Percentiles rank a stretch among this genome's conserved stretches.
Conservation (phyloP, 37 sponge, comb jelly and placozoan species). For the Haliclona indistincta region DNA sequence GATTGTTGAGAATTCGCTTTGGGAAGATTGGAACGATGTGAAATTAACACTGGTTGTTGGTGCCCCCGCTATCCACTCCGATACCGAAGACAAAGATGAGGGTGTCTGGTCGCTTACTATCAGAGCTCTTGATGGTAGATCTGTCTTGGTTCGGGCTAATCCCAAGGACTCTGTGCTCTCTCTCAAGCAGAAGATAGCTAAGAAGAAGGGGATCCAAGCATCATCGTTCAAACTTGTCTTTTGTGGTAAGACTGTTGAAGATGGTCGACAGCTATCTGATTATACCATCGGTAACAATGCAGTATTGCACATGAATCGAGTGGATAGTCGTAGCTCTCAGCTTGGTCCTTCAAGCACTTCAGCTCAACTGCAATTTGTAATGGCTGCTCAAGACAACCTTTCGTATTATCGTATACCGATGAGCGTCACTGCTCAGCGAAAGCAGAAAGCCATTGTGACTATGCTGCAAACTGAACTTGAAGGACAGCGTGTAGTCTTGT, state of each 20-base stretch:
- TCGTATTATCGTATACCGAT: conserved; percentile 84
- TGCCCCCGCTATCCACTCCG: conserved; percentile 62
- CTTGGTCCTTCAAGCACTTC: background rate
- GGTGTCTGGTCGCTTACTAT: conserved; percentile 54
- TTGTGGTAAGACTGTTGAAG: conserved; percentile 77
- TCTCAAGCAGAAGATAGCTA: conserved; percentile 61
- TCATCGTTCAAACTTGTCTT: conserved; percentile 63
- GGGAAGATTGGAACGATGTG: conserved; percentile 91
- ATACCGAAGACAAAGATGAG: conserved; percentile 5
- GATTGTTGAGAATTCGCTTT: conserved; percentile 78
- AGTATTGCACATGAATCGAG: conserved; percentile 42
- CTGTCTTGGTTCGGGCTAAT: conserved; percentile 51
- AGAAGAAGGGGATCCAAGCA: conserved; percentile 41
- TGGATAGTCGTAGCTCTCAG: background rate
- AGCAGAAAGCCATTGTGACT: conserved; percentile 91
- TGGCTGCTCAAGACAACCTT: conserved; percentile 81
- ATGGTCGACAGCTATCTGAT: conserved; percentile 80
- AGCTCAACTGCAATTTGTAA: conserved; percentile 52
- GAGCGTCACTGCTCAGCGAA: conserved; percentile 83
- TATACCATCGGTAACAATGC: conserved; percentile 77
- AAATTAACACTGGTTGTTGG: conserved; percentile 84
- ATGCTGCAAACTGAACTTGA: conserved; percentile 71
- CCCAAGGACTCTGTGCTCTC: conserved; percentile 74
- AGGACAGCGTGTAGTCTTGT: conserved; percentile 78
- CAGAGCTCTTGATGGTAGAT: conserved; percentile 39